These are phyloP conservation scores for Labrus mixtus DNA, from an alignment of 2,113 vertebrate genomes.

Conservation along the genomic window DNA sequence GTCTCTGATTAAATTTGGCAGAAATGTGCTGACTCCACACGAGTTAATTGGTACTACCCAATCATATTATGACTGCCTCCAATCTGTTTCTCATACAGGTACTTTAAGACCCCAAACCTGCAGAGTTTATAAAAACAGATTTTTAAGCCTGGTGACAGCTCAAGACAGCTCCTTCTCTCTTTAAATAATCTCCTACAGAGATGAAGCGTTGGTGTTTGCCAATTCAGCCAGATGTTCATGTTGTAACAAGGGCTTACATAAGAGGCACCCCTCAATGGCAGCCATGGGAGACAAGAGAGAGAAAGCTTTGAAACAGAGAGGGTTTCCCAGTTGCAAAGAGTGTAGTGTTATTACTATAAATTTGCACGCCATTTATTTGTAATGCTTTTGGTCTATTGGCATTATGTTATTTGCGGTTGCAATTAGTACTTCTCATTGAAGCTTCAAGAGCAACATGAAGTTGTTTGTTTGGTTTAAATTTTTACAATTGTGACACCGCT, in stretches of 20 bases:
- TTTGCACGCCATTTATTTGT: too few relatives aligned
- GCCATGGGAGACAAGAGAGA: background rate
- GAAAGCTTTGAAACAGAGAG: background rate
- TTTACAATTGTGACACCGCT: too few relatives aligned
- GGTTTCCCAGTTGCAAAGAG: background rate
- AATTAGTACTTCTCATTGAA: too few relatives aligned
- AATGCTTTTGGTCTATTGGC: background rate
- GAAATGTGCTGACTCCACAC: slow-evolving; percentile 45
- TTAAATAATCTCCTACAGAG: slow-evolving; percentile 31
- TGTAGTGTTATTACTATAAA: too few relatives aligned
- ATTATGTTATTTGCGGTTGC: background rate
- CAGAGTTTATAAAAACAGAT: slow-evolving; percentile 57
- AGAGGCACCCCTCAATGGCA: slow-evolving; percentile 31
- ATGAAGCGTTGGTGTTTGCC: slow-evolving; percentile 43
- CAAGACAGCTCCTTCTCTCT: background rate
- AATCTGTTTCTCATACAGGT: slow-evolving; percentile 51
- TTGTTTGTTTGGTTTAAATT: background rate
- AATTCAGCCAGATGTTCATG: slow-evolving; percentile 64
- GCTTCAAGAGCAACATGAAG: too few relatives aligned
- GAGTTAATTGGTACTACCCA: slow-evolving; percentile 60
- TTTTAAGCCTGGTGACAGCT: slow-evolving; percentile 36
- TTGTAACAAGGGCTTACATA: slow-evolving; percentile 51
- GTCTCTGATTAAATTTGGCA: slow-evolving; percentile 47
- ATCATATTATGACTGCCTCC: slow-evolving; percentile 57
- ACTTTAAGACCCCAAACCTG: slow-evolving; percentile 43